phyloP scores from a whole-genome alignment of 2,888 invertebrate genomes.

The Ptilodon capucinus region DNA sequence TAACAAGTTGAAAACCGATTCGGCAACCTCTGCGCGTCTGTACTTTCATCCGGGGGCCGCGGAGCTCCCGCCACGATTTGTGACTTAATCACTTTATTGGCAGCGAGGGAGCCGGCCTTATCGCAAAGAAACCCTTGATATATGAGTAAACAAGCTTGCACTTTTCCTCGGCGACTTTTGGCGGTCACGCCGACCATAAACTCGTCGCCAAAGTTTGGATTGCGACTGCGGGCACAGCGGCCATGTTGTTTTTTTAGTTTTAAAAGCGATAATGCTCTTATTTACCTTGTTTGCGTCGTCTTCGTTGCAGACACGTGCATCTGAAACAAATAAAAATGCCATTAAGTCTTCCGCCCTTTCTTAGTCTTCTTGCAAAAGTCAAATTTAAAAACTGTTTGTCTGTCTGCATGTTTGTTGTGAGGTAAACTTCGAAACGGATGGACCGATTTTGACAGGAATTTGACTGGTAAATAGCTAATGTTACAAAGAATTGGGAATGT shows the following conservation, averaged over 20 bases:
- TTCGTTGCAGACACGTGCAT: slow-evolving; percentile 66
- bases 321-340: slow-evolving; percentile 57
- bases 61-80: slow-evolving; percentile 72
- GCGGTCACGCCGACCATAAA: slow-evolving; percentile 78
- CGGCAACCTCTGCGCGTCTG: slow-evolving; percentile 25
- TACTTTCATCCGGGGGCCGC: slow-evolving; percentile 49
- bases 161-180: slow-evolving; percentile 74
- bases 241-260: slow-evolving; percentile 52
- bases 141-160: slow-evolving; percentile 81
- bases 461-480: too few relatives aligned
- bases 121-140: slow-evolving; percentile 78
- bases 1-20: slow-evolving; percentile 37
- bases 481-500: too few relatives aligned
- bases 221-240: slow-evolving; percentile 58
- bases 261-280: slow-evolving; percentile 37
- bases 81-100: slow-evolving; percentile 83
- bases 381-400: too few relatives aligned
- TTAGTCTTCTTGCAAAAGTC: neutral
- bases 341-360: neutral
- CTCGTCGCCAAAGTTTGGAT: slow-evolving; percentile 70
- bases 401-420: neutral
- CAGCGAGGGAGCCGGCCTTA: slow-evolving; percentile 75
- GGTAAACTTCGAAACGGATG: too few relatives aligned
- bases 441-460: too few relatives aligned
- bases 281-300: slow-evolving; percentile 68